Base-by-base conservation (phyloP, 2,113 vertebrate species). In the Cavia aperea region DNA sequence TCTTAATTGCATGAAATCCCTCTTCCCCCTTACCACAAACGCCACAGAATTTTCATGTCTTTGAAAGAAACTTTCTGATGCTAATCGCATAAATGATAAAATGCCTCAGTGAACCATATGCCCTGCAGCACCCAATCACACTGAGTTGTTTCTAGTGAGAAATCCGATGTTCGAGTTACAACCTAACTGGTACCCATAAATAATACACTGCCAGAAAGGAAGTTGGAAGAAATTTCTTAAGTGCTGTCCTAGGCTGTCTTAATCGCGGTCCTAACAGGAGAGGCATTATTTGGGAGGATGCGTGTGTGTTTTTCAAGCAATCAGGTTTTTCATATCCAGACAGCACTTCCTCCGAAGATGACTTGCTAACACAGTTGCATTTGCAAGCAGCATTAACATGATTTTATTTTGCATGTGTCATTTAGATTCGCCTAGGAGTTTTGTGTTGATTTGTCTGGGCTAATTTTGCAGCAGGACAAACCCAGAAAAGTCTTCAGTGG, bases 61-160 rank as follows among this genome's bases (percentile, higher is more conserved):
- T 93, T 51, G 95, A 78, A 94, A 78, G 86, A 89, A 81, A 73
- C 43, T 73, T 54, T 92, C 93, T 95, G 91, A 96, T 96, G 94
- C 72, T 97, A 96, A 96, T 68, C 95, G 77, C 56, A 88, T 66
- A 82, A 95, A 82, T 82, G 93, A 97, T 96, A 97, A 97, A 97
- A 96, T 93, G 96, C 97, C 94, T 97, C 96, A 96, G 79, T 95
- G 93, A 96, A 93, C 90, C 96, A 93, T 94, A 96, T 95, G 95
- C 91, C 94, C 94, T 84, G 86, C 85, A 96, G 96, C 95, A 96
- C n/a, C 72, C 93, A 97, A 96, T 97, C 96, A 97, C 92, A 97
- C 97, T 96, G 81, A 87, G 96, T 88, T 96, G 95, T 94, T 97
- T 96, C 95, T 92, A 85, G 93, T 96, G 93, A 97, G 95, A 97